A percentile compares a stretch with the other conserved stretches of the same genome.
Conservation (phyloP, 2,797 vertebrate species). For the Scleropages formosus region DNA sequence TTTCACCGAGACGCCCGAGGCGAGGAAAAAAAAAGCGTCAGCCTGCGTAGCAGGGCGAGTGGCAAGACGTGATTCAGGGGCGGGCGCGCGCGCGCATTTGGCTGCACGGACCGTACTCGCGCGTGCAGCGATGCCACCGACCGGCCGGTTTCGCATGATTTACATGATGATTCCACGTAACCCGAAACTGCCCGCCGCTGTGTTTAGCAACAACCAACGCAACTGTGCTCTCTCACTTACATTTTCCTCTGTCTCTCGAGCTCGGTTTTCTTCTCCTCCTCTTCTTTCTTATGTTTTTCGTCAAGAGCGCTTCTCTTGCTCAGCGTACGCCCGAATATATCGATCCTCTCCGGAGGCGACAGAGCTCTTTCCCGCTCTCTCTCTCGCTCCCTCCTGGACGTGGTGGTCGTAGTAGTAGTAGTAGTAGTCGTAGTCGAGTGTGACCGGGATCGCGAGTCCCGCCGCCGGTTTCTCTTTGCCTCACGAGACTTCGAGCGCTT, state of each 20-base stretch:
- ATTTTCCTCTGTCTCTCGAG: constrained; percentile 94
- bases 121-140: too few species aligned
- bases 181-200: too few species aligned
- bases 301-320: constrained; percentile 92
- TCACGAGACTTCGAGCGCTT: constrained; percentile 85
- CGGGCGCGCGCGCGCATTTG: too few species aligned
- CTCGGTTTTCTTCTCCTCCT: constrained; percentile 90
- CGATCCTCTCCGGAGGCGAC: constrained; percentile 87
- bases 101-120: too few species aligned
- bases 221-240: constrained; percentile 71
- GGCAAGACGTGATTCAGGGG: too few species aligned
- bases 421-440: constrained; percentile 52
- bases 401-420: too few species aligned
- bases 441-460: constrained; percentile 58
- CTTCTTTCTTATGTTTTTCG: constrained; percentile 92
- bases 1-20: too few species aligned
- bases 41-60: too few species aligned
- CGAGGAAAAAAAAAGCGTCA: too few species aligned
- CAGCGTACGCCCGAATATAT: constrained; percentile 92
- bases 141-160: too few species aligned
- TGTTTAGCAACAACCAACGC: too few species aligned
- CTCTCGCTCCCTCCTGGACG: constrained; percentile 46
- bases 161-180: too few species aligned
- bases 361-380: constrained; percentile 66
- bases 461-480: constrained; percentile 76